Percentiles rank a stretch among this genome's conserved stretches.
Conservation (phyloP, 2,797 vertebrate genomes). For the Darevskia nairensis region DNA sequence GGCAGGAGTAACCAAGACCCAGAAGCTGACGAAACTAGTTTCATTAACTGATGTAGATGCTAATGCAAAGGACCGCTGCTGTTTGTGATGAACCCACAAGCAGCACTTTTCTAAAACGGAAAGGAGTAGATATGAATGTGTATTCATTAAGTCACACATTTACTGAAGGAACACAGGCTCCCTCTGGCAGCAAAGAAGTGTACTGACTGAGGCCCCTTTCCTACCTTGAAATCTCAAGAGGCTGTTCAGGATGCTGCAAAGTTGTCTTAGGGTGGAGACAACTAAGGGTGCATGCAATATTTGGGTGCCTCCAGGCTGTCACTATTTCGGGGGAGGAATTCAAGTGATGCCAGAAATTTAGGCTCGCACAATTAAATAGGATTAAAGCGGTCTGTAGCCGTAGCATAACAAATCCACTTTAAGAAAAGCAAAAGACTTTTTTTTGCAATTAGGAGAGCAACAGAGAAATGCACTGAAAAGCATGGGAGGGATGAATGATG, state of each 20-base stretch:
- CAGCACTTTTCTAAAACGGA: not conserved
- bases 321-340: too few species aligned
- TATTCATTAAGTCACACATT: not conserved
- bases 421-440: too few species aligned
- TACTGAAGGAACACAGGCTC: slow-evolving; percentile 27
- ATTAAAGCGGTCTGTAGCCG: too few species aligned
- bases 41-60: not conserved
- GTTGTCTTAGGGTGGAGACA: not conserved
- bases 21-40: not conserved
- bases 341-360: too few species aligned
- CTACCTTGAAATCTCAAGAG: not conserved
- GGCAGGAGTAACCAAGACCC: not conserved
- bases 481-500: too few species aligned
- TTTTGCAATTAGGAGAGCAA: too few species aligned
- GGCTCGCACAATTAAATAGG: too few species aligned
- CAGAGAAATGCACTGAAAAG: too few species aligned
- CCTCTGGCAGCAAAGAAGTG: slow-evolving; percentile 26
- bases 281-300: not conserved
- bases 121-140: not conserved
- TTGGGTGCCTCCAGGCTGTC: too few species aligned
- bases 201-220: not conserved
- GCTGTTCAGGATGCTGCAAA: not conserved
- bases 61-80: not conserved
- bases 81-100: not conserved
- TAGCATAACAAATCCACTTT: too few species aligned